A percentile compares a stretch with the other conserved stretches of the same genome.
These are phyloP conservation scores for Chrysolina americana DNA, from an alignment of 2,888 invertebrate genomes.

Conservation along the genomic window DNA sequence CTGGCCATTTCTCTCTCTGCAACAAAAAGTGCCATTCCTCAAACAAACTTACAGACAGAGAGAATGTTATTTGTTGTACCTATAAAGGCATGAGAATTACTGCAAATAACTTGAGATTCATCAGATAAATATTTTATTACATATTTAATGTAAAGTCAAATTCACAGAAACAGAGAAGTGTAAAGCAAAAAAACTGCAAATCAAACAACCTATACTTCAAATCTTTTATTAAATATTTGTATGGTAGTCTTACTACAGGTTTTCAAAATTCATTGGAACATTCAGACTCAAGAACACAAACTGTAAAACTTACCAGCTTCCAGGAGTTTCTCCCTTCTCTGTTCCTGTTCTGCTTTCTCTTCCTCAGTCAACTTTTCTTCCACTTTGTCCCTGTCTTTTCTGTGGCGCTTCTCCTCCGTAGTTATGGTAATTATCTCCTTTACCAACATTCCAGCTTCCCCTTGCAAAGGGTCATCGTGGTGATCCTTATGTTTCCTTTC, in stretches of 20 bases:
- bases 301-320: conserved; percentile 74
- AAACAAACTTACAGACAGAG: too few relatives aligned
- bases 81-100: too few relatives aligned
- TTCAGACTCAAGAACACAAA: not conserved
- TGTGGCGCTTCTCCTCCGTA: conserved; percentile 61
- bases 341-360: conserved; percentile 69
- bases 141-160: too few relatives aligned
- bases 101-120: too few relatives aligned
- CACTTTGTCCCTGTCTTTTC: conserved; percentile 70
- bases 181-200: too few relatives aligned
- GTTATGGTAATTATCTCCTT: conserved; percentile 69
- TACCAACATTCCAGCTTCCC: conserved; percentile 68
- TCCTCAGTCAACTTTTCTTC: conserved; percentile 65
- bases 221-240: not conserved
- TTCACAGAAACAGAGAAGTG: too few relatives aligned
- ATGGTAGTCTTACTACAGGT: not conserved
- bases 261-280: not conserved
- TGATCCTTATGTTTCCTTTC: conserved; percentile 56
- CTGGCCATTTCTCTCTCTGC: conserved; percentile 83
- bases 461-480: conserved; percentile 64
- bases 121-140: too few relatives aligned
- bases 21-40: conserved; percentile 41
- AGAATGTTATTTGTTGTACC: not conserved
- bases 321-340: conserved; percentile 78
- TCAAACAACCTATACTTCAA: too few relatives aligned